Evolutionary conservation across 2,888 invertebrate genomes (phyloP).

Genomic region (Phaedon cochleariae): DNA sequence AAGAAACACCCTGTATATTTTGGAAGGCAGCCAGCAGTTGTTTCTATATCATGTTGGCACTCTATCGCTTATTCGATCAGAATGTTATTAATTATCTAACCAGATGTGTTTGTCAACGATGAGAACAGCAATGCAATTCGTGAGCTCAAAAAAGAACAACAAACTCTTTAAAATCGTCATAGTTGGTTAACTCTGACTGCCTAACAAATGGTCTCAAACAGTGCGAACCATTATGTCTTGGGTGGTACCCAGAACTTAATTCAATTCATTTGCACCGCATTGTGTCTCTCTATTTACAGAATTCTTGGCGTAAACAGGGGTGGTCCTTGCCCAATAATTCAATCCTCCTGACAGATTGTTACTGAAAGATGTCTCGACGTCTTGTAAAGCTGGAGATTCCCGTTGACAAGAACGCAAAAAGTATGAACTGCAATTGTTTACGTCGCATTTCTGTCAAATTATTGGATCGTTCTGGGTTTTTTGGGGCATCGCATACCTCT

Average conservation of each 20-base stretch:
- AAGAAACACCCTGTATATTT: too few species aligned
- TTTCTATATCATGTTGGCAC: not conserved
- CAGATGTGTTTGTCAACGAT: not conserved
- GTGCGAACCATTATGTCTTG: not conserved
- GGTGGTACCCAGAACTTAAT: constrained; percentile 18
- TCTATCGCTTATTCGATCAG: not conserved
- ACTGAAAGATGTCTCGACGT: constrained; percentile 14
- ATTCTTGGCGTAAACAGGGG: constrained; percentile 41
- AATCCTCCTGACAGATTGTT: constrained; percentile 36
- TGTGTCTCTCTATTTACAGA: constrained; percentile 12
- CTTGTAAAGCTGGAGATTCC: constrained; percentile 28
- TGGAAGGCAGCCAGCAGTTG: too few species aligned
- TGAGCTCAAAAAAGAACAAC: not conserved
- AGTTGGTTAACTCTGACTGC: not conserved
- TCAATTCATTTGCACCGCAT: constrained; percentile 4
- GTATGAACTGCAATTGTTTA: constrained; percentile 33
- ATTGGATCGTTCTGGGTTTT: constrained; percentile 23
- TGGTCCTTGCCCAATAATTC: constrained; percentile 42
- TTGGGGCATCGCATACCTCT: constrained; percentile 2
- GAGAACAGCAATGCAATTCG: not conserved
- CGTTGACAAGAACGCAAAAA: constrained; percentile 33
- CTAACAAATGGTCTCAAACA: not conserved
- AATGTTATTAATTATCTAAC: constrained; percentile 1
- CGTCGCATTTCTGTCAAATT: constrained; percentile 34
- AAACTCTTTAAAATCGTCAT: not conserved